A percentile compares a stretch with the other conserved stretches of the same genome.
Conservation (phyloP, 2,797 vertebrate genomes). For the Manis crassicaudata region DNA sequence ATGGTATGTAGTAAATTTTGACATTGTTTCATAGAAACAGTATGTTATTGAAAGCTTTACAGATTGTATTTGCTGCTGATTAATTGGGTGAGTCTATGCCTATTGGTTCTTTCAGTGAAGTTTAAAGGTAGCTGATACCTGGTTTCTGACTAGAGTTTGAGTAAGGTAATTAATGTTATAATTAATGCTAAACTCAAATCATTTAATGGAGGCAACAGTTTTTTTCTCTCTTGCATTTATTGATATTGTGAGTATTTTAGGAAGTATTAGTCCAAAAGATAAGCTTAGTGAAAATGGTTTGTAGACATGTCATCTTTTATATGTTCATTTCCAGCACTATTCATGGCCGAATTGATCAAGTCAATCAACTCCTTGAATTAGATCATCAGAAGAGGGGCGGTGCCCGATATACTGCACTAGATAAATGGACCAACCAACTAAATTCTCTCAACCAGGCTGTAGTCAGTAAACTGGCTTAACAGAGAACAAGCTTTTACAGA, state of each 20-base stretch:
- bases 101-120: constrained; percentile 16
- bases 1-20: not conserved
- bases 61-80: not conserved
- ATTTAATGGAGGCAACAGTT: not conserved
- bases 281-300: constrained; percentile 16
- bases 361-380: constrained; percentile 99
- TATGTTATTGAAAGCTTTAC: constrained; percentile 42
- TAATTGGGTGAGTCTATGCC: not conserved
- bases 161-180: not conserved
- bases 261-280: not conserved
- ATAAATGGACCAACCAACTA: constrained; percentile 99
- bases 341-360: constrained; percentile 99
- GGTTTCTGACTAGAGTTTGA: constrained; percentile 44
- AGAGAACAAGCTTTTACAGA: constrained; percentile 88
- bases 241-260: not conserved
- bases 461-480: constrained; percentile 98
- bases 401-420: constrained; percentile 98
- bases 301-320: constrained; percentile 52
- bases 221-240: constrained; percentile 5
- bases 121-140: constrained; percentile 6
- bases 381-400: constrained; percentile 99
- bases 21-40: constrained; percentile 9
- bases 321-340: constrained; percentile 92
- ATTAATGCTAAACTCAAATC: not conserved
- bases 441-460: constrained; percentile 99